phyloP scores from a whole-genome alignment of 2,113 vertebrate species.

The Potamarius usumacintae region DNA sequence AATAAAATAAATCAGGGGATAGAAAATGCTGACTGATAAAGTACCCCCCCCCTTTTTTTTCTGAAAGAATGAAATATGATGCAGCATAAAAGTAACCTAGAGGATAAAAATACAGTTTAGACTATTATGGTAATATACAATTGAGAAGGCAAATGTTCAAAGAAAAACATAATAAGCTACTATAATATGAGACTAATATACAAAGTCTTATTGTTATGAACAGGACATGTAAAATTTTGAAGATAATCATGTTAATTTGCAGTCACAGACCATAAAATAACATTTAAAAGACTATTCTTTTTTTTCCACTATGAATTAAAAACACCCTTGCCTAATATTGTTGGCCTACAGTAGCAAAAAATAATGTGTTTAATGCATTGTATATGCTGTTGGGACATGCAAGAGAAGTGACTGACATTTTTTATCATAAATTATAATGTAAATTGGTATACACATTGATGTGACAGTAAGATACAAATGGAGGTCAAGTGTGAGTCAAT shows the following conservation, averaged over 20 bases:
- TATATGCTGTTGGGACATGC: not conserved
- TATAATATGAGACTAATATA: not conserved
- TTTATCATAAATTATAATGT: not conserved
- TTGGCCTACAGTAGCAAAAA: not conserved
- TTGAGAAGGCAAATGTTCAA: not conserved
- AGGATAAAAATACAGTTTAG: not conserved
- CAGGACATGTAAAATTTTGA: not conserved
- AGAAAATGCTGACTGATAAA: not conserved
- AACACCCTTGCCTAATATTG: not conserved
- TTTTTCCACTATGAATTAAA: not conserved
- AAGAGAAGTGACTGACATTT: not conserved
- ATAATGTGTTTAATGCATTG: not conserved
- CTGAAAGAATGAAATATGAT: not conserved
- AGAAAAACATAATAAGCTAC: not conserved
- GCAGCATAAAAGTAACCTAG: not conserved
- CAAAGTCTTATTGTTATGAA: not conserved
- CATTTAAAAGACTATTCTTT: not conserved
- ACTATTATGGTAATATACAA: not conserved
- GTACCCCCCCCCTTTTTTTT: too few species aligned
- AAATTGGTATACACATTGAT: not conserved
- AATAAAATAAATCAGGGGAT: not conserved
- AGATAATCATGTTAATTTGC: not conserved
- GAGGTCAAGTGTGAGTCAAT: conserved; percentile 1
- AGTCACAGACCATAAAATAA: not conserved
- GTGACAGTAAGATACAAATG: not conserved